A percentile compares a stretch with the other conserved stretches of the same genome.
Conservation (phyloP, 2,113 vertebrate genomes). For the Salvelinus namaycush region DNA sequence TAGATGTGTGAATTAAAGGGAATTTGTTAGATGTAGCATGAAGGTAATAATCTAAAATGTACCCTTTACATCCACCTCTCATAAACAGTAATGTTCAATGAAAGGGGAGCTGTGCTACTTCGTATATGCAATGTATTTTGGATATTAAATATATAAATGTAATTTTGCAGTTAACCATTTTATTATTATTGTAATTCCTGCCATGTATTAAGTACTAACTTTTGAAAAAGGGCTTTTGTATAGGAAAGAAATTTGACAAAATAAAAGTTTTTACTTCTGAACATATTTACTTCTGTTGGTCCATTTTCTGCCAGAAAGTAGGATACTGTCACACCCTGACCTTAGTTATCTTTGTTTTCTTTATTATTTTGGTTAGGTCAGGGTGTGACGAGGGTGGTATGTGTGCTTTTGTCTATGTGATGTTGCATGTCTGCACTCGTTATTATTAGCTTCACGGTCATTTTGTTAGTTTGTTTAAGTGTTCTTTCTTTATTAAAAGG, state of each 20-base stretch:
- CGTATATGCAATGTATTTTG: constrained; percentile 95
- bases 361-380: too few species aligned
- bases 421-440: too few species aligned
- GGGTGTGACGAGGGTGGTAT: too few species aligned
- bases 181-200: constrained; percentile 77
- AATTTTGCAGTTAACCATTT: constrained; percentile 88
- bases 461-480: too few species aligned
- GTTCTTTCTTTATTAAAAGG: too few species aligned
- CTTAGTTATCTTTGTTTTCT: too few species aligned
- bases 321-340: too few species aligned
- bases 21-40: constrained; percentile 68
- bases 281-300: constrained; percentile 27
- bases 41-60: constrained; percentile 68
- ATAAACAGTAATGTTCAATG: constrained; percentile 52
- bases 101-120: constrained; percentile 83
- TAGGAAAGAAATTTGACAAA: constrained; percentile 72
- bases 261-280: constrained; percentile 89
- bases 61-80: constrained; percentile 58
- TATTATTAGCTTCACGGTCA: too few species aligned
- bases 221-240: constrained; percentile 85
- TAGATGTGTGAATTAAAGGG: constrained; percentile 47
- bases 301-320: not conserved
- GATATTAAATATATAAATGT: constrained; percentile 85
- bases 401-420: too few species aligned
- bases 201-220: constrained; percentile 83